Evolutionary conservation across 1,140 invertebrate species (phyloP).

Genomic region (Cydia strobilella): DNA sequence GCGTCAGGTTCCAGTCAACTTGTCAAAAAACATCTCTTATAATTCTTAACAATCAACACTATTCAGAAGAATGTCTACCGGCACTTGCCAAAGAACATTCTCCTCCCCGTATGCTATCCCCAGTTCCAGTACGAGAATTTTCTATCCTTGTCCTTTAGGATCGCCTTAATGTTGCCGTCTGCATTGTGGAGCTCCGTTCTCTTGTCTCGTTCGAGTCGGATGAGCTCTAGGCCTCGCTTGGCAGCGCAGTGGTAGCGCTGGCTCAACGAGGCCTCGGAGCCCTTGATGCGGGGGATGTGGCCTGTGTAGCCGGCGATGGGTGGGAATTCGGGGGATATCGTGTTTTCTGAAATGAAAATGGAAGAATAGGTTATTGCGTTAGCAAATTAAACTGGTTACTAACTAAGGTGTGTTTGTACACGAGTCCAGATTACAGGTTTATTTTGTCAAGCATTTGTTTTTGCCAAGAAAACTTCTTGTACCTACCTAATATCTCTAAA

Average conservation of each 20-base stretch:
- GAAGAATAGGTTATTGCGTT: neutral
- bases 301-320: constrained; percentile 87
- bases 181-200: constrained; percentile 70
- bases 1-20: no score
- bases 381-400: no score
- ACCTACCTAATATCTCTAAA: no score
- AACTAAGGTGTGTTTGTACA: no score
- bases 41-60: constrained; percentile 23
- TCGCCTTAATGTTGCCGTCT: constrained; percentile 63
- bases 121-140: constrained; percentile 77
- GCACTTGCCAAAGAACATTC: constrained; percentile 77
- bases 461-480: no score
- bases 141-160: constrained; percentile 68
- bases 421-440: no score
- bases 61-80: constrained; percentile 70
- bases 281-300: constrained; percentile 85
- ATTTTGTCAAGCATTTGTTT: no score
- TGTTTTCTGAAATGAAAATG: constrained; percentile 78
- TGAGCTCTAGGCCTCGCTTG: constrained; percentile 82
- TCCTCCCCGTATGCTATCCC: constrained; percentile 81
- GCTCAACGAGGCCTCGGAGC: constrained; percentile 84
- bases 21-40: neutral
- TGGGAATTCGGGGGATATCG: constrained; percentile 84
- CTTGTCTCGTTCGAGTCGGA: constrained; percentile 81
- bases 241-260: constrained; percentile 85